A percentile compares a stretch with the other conserved stretches of the same genome.
Evolutionary conservation across 1,140 invertebrate species (phyloP).

Genomic region (Chymomyza costata): DNA sequence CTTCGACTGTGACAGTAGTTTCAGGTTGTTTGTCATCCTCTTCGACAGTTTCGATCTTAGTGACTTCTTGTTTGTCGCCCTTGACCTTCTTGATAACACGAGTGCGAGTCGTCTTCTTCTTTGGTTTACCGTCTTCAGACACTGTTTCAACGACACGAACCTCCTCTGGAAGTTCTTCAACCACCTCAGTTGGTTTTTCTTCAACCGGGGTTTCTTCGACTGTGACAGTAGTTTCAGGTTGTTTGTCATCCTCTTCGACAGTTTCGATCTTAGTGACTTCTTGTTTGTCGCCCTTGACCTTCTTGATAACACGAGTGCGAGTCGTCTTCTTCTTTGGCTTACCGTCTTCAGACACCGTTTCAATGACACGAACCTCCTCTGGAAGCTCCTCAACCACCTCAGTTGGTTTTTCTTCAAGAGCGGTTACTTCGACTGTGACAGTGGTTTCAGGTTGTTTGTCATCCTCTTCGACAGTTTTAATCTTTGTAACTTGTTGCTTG

Average conservation of each 20-base stretch:
- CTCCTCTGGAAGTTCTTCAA: constrained; percentile 22
- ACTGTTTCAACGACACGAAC: constrained; percentile 19
- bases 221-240: constrained; percentile 14
- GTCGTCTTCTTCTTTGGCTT: constrained; percentile 22
- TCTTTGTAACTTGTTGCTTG: constrained; percentile 24
- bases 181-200: constrained; percentile 11
- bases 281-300: constrained; percentile 24
- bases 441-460: constrained; percentile 20
- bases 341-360: constrained; percentile 19
- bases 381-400: constrained; percentile 21
- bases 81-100: constrained; percentile 25
- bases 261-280: constrained; percentile 26
- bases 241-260: constrained; percentile 25
- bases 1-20: constrained; percentile 18
- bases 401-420: constrained; percentile 9
- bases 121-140: constrained; percentile 18
- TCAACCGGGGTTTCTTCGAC: constrained; percentile 17
- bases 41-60: constrained; percentile 21
- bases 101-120: constrained; percentile 22
- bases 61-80: constrained; percentile 23
- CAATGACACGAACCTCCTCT: constrained; percentile 19
- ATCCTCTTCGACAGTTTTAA: constrained; percentile 24
- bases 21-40: constrained; percentile 22
- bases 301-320: constrained; percentile 22
- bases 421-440: constrained; percentile 16